phyloP scores from a whole-genome alignment of 2,888 invertebrate species.

The Holacanthella duospinosa region DNA sequence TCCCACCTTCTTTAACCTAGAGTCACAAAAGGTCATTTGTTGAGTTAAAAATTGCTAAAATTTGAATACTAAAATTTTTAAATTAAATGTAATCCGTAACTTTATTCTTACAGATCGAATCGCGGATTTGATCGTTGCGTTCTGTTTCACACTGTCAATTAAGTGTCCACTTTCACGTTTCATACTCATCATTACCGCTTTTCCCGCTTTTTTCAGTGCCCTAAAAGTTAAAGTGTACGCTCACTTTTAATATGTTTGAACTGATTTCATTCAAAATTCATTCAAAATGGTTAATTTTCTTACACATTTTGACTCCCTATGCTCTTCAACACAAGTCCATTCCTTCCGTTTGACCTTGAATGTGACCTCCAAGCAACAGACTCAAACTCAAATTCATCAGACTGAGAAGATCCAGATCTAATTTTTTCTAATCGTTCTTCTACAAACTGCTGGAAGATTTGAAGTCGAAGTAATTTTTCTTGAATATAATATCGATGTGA shows the following conservation, averaged over 20 bases:
- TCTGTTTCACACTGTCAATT: slow-evolving; percentile 36
- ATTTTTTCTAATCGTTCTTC: slow-evolving; percentile 85
- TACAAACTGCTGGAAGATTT: slow-evolving; percentile 92
- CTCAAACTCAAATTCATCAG: slow-evolving; percentile 91
- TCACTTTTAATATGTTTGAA: not conserved
- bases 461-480: slow-evolving; percentile 72
- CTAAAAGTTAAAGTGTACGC: slow-evolving; percentile 16
- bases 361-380: slow-evolving; percentile 45
- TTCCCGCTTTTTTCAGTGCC: slow-evolving; percentile 36
- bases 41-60: slow-evolving; percentile 15
- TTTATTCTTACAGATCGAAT: slow-evolving; percentile 26
- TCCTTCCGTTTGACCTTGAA: slow-evolving; percentile 29
- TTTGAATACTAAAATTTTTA: slow-evolving; percentile 11
- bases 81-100: not conserved
- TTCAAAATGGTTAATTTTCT: not conserved
- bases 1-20: slow-evolving; percentile 64
- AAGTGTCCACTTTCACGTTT: slow-evolving; percentile 34
- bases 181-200: slow-evolving; percentile 37
- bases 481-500: slow-evolving; percentile 78
- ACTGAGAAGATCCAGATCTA: slow-evolving; percentile 83
- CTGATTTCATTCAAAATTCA: not conserved
- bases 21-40: too few species aligned
- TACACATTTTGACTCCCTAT: slow-evolving; percentile 34
- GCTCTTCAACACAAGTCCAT: slow-evolving; percentile 29
- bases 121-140: slow-evolving; percentile 35